Evolutionary conservation across 2,797 vertebrate species (phyloP), one percentile per base, ranked within the genome.

Genomic region (Pseudochromis fuscus): DNA sequence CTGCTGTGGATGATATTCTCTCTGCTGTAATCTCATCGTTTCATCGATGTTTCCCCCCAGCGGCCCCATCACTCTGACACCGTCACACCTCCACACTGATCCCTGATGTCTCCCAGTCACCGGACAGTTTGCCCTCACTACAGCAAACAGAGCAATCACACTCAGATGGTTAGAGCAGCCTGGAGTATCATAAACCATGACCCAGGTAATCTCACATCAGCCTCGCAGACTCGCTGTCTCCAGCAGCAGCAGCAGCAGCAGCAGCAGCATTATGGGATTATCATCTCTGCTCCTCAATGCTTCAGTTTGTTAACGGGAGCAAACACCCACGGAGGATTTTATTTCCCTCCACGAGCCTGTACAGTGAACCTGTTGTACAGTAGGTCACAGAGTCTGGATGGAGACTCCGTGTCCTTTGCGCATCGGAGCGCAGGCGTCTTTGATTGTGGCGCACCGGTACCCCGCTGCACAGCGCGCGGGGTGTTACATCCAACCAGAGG

Each of bases 281-380:
- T 61, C 21, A 18, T 68, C 6, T 28, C 15, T 50, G 27, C 25
- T 48, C 12, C 13, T 6, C 21, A 52, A 9, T 23, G 42, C 28
- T 44, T 58, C 59, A 4, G 33, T 53, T 67, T 68, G 30, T 53
- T 35, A 2, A 69, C 71, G 38, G 49, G 61, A 79, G 52, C 10
- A 44, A 64, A 76, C 1, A 25, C n/a, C 9, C 44, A 0, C 12
- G 55, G 10, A 51, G 23, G 10, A 4, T 38, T 27, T 33, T 40
- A 16, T 10, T 0, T 6, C 12, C 4, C 16, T 19, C 30, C 3
- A 9, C 65, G 78, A 75, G 58, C 19, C n/a, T 15, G 1, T n/a
- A 75, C 69, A 78, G 74, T 63, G 51, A 73, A 82, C 67, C 72
- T 78, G 68, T 79, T 75, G 79, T 74, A 25, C 53, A 49, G 80